A percentile compares a stretch with the other conserved stretches of the same genome.
Conservation (phyloP, 2,888 invertebrate species). For the Octodonta nipae region DNA sequence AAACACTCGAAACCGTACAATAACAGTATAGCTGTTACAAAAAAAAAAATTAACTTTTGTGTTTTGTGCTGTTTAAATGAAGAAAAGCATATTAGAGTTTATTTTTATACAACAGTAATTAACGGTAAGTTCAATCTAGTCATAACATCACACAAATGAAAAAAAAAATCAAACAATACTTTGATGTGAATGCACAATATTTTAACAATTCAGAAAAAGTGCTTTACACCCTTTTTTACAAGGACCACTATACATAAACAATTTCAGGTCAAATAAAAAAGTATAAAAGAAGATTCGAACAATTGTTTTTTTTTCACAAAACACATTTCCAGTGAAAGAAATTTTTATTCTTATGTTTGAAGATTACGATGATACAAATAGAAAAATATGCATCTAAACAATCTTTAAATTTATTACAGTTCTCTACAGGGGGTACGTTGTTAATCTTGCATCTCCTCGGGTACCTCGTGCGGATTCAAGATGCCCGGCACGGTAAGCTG, state of each 20-base stretch:
- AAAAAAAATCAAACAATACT: no score
- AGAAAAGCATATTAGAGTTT: constrained; percentile 2
- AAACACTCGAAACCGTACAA: constrained; percentile 16
- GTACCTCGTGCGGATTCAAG: constrained; percentile 86
- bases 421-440: constrained; percentile 16
- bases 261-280: no score
- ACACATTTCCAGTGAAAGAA: constrained; percentile 21
- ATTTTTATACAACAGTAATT: constrained; percentile 6
- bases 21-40: constrained; percentile 9
- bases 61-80: constrained; percentile 15
- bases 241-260: constrained; percentile 8
- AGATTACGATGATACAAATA: constrained; percentile 25
- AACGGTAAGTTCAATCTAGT: no score
- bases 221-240: not conserved
- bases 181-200: not conserved
- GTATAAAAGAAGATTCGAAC: no score
- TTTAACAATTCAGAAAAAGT: not conserved
- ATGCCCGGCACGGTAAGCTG: constrained; percentile 94
- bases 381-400: constrained; percentile 31
- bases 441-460: constrained; percentile 90
- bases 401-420: constrained; percentile 23
- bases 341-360: constrained; percentile 15
- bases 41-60: no score
- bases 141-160: no score
- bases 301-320: no score